Conservation (phyloP, 2,888 invertebrate genomes). For the Oscheius sp. region DNA sequence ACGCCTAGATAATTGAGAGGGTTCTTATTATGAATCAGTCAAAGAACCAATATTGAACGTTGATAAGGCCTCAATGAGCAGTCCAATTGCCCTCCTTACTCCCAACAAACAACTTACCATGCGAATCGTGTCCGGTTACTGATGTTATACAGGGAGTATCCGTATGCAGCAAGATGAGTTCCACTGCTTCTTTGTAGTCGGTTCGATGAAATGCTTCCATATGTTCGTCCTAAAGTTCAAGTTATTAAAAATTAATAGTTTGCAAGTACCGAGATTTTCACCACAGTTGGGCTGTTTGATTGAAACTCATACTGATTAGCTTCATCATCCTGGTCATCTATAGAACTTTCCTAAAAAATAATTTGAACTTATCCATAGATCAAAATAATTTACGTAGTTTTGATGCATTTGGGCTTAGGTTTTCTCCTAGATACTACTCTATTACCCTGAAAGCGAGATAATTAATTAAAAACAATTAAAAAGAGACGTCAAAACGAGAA, state of each 20-base stretch:
- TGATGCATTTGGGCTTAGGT: neutral
- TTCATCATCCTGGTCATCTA: neutral
- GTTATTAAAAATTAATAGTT: neutral
- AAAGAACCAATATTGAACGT: too few relatives aligned
- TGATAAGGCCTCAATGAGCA: too few relatives aligned
- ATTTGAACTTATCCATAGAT: neutral
- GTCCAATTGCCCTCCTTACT: too few relatives aligned
- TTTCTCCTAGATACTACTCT: slow-evolving; percentile 25
- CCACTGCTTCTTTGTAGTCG: neutral
- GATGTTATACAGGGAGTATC: slow-evolving; percentile 17
- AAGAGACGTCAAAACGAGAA: neutral
- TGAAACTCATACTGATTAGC: neutral
- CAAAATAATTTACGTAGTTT: neutral
- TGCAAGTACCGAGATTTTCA: too few relatives aligned
- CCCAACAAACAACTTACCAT: neutral
- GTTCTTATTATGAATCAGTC: too few relatives aligned
- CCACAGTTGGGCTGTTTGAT: too few relatives aligned
- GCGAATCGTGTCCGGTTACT: neutral
- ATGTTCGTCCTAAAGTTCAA: neutral
- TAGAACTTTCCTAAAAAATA: slow-evolving; percentile 1
- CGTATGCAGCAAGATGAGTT: neutral
- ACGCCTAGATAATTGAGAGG: too few relatives aligned
- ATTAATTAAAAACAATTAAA: neutral
- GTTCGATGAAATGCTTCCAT: slow-evolving; percentile 1
- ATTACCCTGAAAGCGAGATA: slow-evolving; percentile 27